A percentile compares a stretch with the other conserved stretches of the same genome.
Evolutionary conservation across 2,888 invertebrate genomes (phyloP).

Genomic region (Meandrusa payeni): DNA sequence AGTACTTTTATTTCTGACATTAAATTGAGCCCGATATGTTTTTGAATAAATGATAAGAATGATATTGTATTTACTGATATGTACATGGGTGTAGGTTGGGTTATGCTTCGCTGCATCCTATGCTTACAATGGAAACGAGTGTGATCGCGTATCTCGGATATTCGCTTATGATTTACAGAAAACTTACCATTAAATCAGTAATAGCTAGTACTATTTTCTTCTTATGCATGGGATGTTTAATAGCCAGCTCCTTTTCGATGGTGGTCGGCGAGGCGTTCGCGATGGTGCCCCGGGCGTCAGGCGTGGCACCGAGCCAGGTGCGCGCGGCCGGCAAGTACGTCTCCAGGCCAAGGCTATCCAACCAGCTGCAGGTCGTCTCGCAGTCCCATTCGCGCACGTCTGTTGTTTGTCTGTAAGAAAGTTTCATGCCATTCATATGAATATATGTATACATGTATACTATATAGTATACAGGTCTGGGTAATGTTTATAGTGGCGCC

Average conservation of each 20-base stretch:
- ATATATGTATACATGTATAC: no score
- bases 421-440: no score
- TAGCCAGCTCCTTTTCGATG: conserved; percentile 93
- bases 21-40: no score
- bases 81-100: no score
- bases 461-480: no score
- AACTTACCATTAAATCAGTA: conserved; percentile 79
- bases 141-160: no score
- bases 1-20: no score
- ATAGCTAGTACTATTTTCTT: conserved; percentile 93
- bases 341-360: conserved; percentile 88
- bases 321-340: conserved; percentile 89
- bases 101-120: no score
- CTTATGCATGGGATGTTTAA: conserved; percentile 92
- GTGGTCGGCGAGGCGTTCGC: conserved; percentile 88
- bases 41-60: no score
- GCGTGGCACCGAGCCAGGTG: conserved; percentile 90
- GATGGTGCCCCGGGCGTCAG: conserved; percentile 82
- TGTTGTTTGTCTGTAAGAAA: conserved; percentile 80
- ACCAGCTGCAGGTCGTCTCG: conserved; percentile 90
- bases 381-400: conserved; percentile 91
- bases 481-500: no score
- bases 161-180: background rate
- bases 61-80: no score
- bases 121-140: no score